These are phyloP conservation scores for Bimastos eiseni DNA, from an alignment of 2,888 invertebrate genomes.

Conservation along the genomic window DNA sequence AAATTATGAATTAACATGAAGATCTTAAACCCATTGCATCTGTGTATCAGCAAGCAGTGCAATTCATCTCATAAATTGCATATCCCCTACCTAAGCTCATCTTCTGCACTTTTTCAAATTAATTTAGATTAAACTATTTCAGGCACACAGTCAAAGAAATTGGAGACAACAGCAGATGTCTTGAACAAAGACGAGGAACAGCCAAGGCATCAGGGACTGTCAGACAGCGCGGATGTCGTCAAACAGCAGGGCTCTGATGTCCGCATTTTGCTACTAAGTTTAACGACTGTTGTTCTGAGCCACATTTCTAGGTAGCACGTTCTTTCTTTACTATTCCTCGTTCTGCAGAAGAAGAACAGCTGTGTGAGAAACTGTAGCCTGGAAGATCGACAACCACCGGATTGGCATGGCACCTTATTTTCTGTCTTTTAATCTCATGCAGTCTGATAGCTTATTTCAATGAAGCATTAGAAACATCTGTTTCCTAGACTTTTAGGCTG, in stretches of 20 bases:
- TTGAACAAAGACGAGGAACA: neutral
- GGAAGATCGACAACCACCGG: neutral
- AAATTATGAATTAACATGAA: too few relatives aligned
- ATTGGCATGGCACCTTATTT: neutral
- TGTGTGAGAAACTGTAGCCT: neutral
- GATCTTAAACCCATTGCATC: too few relatives aligned
- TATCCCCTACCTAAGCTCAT: neutral
- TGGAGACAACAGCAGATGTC: conserved; percentile 13
- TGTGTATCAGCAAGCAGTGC: neutral
- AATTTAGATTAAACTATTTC: neutral
- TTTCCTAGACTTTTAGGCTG: neutral
- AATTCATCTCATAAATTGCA: neutral
- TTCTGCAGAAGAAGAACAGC: neutral
- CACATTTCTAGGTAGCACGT: neutral
- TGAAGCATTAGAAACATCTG: neutral
- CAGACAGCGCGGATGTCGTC: neutral
- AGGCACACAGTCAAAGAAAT: neutral
- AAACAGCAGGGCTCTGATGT: neutral
- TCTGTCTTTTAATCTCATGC: neutral
- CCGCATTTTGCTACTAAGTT: neutral
- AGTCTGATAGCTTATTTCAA: neutral
- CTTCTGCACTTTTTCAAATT: neutral
- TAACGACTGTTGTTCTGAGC: neutral
- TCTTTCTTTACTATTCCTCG: neutral
- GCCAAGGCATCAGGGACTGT: neutral